Evolutionary conservation across 92 coral and sea anemone genomes (phyloP), one percentile per base, ranked within the genome.

Genomic region (Pocillopora meandrina): DNA sequence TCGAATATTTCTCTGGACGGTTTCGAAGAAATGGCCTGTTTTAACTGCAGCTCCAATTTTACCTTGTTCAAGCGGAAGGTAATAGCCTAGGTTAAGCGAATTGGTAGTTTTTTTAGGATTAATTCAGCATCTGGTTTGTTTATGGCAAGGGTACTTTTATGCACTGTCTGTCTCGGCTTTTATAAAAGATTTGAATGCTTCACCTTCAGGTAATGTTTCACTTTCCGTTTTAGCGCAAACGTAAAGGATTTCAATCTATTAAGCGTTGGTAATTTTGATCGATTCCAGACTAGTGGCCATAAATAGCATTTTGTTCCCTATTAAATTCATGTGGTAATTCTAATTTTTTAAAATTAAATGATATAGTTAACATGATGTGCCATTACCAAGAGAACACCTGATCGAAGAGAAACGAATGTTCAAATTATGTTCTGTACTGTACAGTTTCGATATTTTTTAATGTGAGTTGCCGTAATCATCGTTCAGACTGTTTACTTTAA

Each of bases 51-150:
- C 58, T 81, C 82, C 75, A 89, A 85, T 76, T 94, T 96, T 79
- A 84, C 92, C 2, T 15, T 96, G 49, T 93, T 92, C 83, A 89
- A 82, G 75, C 82, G 93, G 71, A 96, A 96, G 96, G 98, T 96
- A 89, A 18, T 61, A 56, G 70, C 75, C 61, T 62, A 13, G 31
- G 3, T 65, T 63, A 15, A 65, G 19, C 20, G 60, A 64, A 14
- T 63, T 64, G 10, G 20, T 36, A 23, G 1, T n/a, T 47, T 11
- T 10, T 63, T 63, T 61, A 65, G 31, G 72, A 52, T 15, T 63
- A 62, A 59, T 21, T 34, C 47, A 26, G n/a, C 36, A 17, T 35
- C 59, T 76, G 56, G 15, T 59, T 76, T 17, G 56, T 60, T 26
- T 78, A 33, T 19, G 23, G 52, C 2, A 42, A 42, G 52, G 8